Conservation (phyloP, 2,113 vertebrate genomes). For the Symphodus melops region DNA sequence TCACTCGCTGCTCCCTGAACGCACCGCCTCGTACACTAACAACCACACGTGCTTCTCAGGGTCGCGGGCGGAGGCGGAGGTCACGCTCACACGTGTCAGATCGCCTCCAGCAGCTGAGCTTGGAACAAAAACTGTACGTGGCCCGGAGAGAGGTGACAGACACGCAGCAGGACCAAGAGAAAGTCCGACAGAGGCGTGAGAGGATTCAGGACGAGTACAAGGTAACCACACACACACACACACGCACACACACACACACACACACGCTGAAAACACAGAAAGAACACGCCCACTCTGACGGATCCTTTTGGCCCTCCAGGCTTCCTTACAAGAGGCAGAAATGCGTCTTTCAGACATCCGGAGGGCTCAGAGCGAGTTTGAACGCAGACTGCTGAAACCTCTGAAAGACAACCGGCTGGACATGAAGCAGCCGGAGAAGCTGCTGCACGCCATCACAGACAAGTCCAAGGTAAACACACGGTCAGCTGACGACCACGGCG, state of each 20-base stretch:
- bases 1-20: no score
- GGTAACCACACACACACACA: conserved; percentile 17
- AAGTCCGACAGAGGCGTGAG: conserved; percentile 38
- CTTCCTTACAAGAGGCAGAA: conserved; percentile 52
- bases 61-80: conserved; percentile 3
- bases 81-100: conserved; percentile 24
- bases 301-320: conserved; percentile 25
- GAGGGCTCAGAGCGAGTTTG: conserved; percentile 53
- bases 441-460: conserved; percentile 47
- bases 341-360: conserved; percentile 44
- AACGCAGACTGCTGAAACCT: conserved; percentile 32
- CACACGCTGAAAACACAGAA: not conserved
- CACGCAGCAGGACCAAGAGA: conserved; percentile 37
- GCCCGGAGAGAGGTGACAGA: conserved; percentile 48
- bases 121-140: conserved; percentile 60
- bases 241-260: not conserved
- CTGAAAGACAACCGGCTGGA: conserved; percentile 33
- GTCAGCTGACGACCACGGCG: not conserved
- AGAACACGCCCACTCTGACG: not conserved
- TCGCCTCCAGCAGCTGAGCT: conserved; percentile 40
- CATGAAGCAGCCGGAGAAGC: conserved; percentile 48
- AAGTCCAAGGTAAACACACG: conserved; percentile 53
- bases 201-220: conserved; percentile 47
- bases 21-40: not conserved
- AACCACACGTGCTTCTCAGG: conserved; percentile 32